Percentiles rank a stretch among this genome's conserved stretches.
phyloP scores from a whole-genome alignment of 2,113 vertebrate genomes.

The Bungarus multicinctus region DNA sequence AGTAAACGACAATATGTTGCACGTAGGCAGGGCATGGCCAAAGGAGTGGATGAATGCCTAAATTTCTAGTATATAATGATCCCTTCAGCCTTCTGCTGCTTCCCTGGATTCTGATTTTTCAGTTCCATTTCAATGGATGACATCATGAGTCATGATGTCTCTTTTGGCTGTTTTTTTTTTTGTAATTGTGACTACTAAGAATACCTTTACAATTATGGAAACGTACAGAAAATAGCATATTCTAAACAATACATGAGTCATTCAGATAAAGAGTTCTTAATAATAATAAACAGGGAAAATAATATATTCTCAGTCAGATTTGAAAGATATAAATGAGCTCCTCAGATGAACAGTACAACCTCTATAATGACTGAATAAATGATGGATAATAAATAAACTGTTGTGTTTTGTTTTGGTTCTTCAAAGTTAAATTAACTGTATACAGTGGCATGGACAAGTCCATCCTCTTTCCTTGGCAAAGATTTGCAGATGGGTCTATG shows the following conservation, averaged over 20 bases:
- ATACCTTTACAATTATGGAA: not conserved
- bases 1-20: not conserved
- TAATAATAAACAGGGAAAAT: not conserved
- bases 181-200: not conserved
- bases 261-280: not conserved
- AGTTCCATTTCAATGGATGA: not conserved
- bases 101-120: not conserved
- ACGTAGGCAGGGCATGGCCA: not conserved
- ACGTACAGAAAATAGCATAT: not conserved
- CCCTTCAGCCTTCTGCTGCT: not conserved
- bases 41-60: not conserved
- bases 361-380: slow-evolving; percentile 23
- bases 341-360: not conserved
- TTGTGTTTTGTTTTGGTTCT: not conserved
- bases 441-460: not conserved
- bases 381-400: not conserved
- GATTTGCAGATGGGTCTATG: not conserved
- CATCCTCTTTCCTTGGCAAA: not conserved
- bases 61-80: not conserved
- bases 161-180: no score
- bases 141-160: not conserved
- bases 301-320: not conserved
- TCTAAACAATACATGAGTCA: not conserved
- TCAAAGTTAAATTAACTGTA: not conserved
- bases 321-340: not conserved